A percentile compares a stretch with the other conserved stretches of the same genome.
These are phyloP conservation scores for Agrilus mali DNA, from an alignment of 2,888 invertebrate genomes.

Conservation along the genomic window DNA sequence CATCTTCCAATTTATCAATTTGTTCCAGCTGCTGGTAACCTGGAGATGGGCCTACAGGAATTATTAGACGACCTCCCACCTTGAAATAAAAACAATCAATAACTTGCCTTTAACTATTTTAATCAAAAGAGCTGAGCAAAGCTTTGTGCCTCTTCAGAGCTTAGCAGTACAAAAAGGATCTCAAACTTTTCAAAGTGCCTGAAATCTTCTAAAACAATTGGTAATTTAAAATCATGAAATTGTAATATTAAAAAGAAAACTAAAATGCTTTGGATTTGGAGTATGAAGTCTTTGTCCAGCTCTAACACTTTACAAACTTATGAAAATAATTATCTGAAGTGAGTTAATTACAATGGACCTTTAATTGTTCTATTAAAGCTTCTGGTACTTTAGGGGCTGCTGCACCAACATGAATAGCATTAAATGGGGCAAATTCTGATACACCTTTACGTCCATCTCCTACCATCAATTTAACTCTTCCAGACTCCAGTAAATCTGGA, in stretches of 20 bases:
- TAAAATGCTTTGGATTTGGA: too few relatives aligned
- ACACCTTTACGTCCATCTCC: conserved; percentile 86
- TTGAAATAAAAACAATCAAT: conserved; percentile 13
- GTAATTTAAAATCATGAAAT: too few relatives aligned
- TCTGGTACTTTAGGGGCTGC: conserved; percentile 69
- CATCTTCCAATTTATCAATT: conserved; percentile 79
- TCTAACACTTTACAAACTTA: too few relatives aligned
- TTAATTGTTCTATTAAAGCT: conserved; percentile 71
- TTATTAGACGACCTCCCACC: conserved; percentile 81
- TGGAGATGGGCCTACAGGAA: conserved; percentile 80
- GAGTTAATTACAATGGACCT: conserved; percentile 32
- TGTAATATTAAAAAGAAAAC: too few relatives aligned
- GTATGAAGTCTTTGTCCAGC: too few relatives aligned
- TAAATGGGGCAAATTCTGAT: conserved; percentile 63
- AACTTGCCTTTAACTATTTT: too few relatives aligned
- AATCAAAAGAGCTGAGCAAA: too few relatives aligned
- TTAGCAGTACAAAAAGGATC: too few relatives aligned
- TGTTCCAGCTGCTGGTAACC: conserved; percentile 78
- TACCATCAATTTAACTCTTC: conserved; percentile 57
- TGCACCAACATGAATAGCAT: conserved; percentile 90
- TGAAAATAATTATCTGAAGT: background rate
- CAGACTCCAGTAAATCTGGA: conserved; percentile 52
- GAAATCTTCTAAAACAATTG: too few relatives aligned
- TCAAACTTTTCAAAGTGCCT: too few relatives aligned
- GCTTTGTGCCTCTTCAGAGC: too few relatives aligned